These are phyloP conservation scores for Zygogramma bicolorata DNA, from an alignment of 2,888 invertebrate genomes.

Conservation along the genomic window DNA sequence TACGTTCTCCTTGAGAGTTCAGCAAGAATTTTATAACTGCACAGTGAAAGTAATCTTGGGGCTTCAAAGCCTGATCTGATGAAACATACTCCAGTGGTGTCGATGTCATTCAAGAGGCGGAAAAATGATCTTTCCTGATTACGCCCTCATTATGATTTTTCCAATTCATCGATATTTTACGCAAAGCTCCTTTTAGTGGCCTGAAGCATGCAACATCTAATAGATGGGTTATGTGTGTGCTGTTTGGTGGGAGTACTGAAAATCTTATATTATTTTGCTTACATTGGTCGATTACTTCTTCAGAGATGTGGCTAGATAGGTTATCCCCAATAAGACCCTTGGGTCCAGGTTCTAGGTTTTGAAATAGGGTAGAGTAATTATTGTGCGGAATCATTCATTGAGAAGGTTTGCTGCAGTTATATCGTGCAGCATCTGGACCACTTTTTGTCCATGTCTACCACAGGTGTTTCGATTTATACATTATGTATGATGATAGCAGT, in stretches of 20 bases:
- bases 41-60: no score
- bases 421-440: background rate
- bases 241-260: constrained; percentile 51
- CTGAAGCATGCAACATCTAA: constrained; percentile 35
- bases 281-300: background rate
- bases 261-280: constrained; percentile 50
- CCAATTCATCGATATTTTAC: background rate
- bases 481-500: background rate
- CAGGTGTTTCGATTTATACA: background rate
- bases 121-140: background rate
- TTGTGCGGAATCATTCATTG: background rate
- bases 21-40: no score
- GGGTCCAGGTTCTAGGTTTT: background rate
- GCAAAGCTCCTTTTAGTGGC: background rate
- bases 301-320: background rate
- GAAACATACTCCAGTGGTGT: no score
- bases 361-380: background rate
- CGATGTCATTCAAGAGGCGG: background rate
- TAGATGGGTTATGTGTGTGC: constrained; percentile 50
- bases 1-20: background rate
- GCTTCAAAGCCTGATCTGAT: no score
- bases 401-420: background rate
- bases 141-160: background rate
- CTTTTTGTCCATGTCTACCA: background rate
- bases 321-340: constrained; percentile 51